Percentiles rank a stretch among this genome's conserved stretches.
phyloP scores from a whole-genome alignment of 2,113 vertebrate species.

The Myxocyprinus asiaticus region DNA sequence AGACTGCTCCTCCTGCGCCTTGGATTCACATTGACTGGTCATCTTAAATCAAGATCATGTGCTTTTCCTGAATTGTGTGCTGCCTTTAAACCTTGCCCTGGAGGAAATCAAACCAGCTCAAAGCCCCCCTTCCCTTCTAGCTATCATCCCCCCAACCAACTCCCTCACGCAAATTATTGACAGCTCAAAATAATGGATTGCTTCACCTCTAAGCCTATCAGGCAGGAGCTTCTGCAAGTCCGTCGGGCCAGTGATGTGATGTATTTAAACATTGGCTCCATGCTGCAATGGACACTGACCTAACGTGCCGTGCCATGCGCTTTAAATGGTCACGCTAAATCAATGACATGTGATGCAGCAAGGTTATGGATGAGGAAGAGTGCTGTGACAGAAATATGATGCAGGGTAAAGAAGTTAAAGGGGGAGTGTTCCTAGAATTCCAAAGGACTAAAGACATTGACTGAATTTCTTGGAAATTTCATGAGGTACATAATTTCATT shows the following conservation, averaged over 20 bases:
- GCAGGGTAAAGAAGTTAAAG: neutral
- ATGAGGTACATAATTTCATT: neutral
- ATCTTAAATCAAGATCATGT: constrained; percentile 71
- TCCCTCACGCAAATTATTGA: constrained; percentile 73
- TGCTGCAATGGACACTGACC: constrained; percentile 1
- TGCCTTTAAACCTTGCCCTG: constrained; percentile 29
- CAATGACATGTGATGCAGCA: constrained; percentile 33
- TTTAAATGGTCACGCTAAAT: constrained; percentile 35
- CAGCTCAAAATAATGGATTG: constrained; percentile 75
- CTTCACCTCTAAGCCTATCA: constrained; percentile 75
- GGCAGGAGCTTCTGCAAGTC: constrained; percentile 52
- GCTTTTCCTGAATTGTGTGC: constrained; percentile 36
- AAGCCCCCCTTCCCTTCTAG: neutral
- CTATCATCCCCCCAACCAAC: constrained; percentile 32
- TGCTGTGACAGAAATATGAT: constrained; percentile 34
- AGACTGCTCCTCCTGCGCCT: constrained; percentile 68
- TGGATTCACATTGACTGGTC: constrained; percentile 73
- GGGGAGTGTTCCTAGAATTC: constrained; percentile 10
- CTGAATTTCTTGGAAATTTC: constrained; percentile 4
- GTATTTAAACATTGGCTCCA: constrained; percentile 37
- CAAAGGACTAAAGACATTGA: neutral
- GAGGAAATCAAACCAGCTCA: constrained; percentile 24
- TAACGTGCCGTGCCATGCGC: neutral
- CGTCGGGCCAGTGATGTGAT: constrained; percentile 43
- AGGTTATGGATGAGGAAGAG: neutral